phyloP scores from a whole-genome alignment of 2,888 invertebrate genomes.

The Synergus gifuensis region DNA sequence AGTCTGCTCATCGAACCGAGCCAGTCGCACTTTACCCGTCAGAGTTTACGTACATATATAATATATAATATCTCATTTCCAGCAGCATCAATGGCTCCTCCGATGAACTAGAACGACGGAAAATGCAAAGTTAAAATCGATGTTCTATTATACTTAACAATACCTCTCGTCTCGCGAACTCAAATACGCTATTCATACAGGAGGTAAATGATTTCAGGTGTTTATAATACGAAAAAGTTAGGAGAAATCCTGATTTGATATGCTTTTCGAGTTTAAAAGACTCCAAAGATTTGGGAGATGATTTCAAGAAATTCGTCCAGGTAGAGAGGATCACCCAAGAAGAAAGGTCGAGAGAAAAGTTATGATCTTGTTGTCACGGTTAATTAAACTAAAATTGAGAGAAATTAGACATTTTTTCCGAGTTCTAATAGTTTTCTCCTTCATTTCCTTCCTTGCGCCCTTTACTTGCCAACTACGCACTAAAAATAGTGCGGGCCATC shows the following conservation, averaged over 20 bases:
- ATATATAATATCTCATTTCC: conserved; percentile 17
- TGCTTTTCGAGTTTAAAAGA: background rate
- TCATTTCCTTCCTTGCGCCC: conserved; percentile 44
- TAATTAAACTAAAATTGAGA: background rate
- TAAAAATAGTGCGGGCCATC: conserved; percentile 53
- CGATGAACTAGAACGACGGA: conserved; percentile 16
- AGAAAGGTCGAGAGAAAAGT: conserved; percentile 10
- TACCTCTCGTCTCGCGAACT: conserved; percentile 1
- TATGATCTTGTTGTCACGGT: background rate
- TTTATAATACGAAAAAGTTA: background rate
- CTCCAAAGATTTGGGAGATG: background rate
- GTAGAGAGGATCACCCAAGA: background rate
- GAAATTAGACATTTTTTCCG: conserved; percentile 24
- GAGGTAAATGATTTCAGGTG: background rate
- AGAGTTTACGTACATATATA: conserved; percentile 13
- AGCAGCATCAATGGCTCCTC: conserved; percentile 7
- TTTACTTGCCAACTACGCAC: conserved; percentile 43
- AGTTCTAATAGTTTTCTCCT: background rate
- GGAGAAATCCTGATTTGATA: conserved; percentile 1
- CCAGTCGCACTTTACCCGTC: conserved; percentile 29
- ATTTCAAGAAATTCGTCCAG: background rate
- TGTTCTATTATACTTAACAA: background rate
- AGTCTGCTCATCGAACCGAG: conserved; percentile 33
- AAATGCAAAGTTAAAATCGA: conserved; percentile 24
- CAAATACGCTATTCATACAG: background rate